These are phyloP conservation scores for Caiman crocodilus DNA, from an alignment of 2,797 vertebrate genomes.

Conservation along the genomic window DNA sequence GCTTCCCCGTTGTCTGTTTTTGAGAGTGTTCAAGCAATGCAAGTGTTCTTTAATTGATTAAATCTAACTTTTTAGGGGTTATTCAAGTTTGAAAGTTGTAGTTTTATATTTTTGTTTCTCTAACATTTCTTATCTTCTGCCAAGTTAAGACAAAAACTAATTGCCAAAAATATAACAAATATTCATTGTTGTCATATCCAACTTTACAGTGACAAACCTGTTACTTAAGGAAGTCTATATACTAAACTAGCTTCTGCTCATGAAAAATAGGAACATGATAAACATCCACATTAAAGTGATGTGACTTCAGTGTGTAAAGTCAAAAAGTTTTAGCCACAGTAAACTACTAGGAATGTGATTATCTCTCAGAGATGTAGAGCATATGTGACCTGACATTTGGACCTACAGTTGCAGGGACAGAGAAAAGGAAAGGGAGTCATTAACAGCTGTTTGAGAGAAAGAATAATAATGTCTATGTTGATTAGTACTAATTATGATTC, in stretches of 20 bases:
- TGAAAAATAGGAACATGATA: background rate
- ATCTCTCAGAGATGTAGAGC: background rate
- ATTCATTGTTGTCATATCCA: background rate
- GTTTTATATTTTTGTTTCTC: background rate
- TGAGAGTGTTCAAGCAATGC: slow-evolving; percentile 12
- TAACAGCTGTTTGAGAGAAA: background rate
- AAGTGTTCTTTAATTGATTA: slow-evolving; percentile 46
- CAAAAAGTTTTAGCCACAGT: background rate
- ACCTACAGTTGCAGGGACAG: background rate
- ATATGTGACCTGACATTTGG: background rate
- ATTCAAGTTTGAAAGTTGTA: slow-evolving; percentile 3
- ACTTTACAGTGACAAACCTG: background rate
- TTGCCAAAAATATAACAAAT: background rate
- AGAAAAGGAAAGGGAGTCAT: background rate
- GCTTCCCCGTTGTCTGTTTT: slow-evolving; percentile 35
- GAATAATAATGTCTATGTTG: background rate
- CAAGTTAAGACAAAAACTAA: slow-evolving; percentile 11
- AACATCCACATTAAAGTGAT: background rate
- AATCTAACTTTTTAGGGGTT: slow-evolving; percentile 22
- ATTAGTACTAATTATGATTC: background rate
- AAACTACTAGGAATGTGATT: background rate
- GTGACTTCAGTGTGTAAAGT: background rate
- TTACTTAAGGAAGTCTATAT: background rate
- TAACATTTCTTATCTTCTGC: background rate
- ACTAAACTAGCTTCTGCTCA: background rate